phyloP scores from a whole-genome alignment of 2,888 invertebrate species.

The Conops quadrifasciatus region DNA sequence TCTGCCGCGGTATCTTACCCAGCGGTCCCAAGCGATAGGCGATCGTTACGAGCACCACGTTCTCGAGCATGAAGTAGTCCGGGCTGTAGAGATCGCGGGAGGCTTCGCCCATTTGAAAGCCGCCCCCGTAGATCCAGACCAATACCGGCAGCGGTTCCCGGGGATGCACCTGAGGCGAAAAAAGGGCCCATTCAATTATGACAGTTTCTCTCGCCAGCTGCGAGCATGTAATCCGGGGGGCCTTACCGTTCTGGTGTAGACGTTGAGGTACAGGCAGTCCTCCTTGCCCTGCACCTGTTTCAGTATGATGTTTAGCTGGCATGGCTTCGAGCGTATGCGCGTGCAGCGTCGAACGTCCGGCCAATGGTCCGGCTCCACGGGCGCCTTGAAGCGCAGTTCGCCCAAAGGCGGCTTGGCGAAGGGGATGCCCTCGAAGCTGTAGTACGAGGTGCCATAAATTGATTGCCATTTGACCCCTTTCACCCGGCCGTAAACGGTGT shows the following conservation, averaged over 20 bases:
- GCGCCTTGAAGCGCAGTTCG: conserved; percentile 64
- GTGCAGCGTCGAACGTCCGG: conserved; percentile 63
- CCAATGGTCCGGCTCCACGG: conserved; percentile 66
- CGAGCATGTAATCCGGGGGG: too few relatives aligned
- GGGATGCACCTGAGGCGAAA: conserved; percentile 54
- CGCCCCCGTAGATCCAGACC: conserved; percentile 68
- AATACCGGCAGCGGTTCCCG: conserved; percentile 62
- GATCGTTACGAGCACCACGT: conserved; percentile 66
- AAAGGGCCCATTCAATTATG: not conserved
- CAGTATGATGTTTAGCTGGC: conserved; percentile 60
- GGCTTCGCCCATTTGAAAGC: conserved; percentile 66
- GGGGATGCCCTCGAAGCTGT: conserved; percentile 63
- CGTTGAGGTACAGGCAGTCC: conserved; percentile 68
- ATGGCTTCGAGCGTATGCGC: conserved; percentile 57
- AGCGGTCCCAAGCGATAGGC: conserved; percentile 67
- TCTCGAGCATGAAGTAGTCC: conserved; percentile 66
- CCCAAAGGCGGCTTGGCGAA: conserved; percentile 63
- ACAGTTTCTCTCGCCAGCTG: not conserved
- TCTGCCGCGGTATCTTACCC: too few relatives aligned
- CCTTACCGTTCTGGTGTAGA: conserved; percentile 62
- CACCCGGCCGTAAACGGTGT: conserved; percentile 60
- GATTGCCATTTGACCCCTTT: conserved; percentile 62
- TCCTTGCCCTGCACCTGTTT: conserved; percentile 66
- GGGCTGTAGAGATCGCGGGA: conserved; percentile 65
- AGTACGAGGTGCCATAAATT: conserved; percentile 58